phyloP scores from a whole-genome alignment of 2,797 vertebrate species.

The Garrulus glandarius region DNA sequence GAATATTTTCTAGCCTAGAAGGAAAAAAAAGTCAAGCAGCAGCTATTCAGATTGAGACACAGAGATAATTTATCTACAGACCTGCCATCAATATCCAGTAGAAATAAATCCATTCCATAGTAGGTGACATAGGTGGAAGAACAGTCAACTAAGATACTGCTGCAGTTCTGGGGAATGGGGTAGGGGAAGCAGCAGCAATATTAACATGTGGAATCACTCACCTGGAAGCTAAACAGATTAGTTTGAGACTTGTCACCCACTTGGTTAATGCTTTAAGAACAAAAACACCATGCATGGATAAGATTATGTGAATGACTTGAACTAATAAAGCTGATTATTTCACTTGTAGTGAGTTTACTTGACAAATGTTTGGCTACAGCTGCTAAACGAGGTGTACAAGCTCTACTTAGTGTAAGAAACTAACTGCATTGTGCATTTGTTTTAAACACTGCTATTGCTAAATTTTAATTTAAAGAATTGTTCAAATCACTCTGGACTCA shows the following conservation, averaged over 20 bases:
- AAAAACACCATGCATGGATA: neutral
- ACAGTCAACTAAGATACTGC: neutral
- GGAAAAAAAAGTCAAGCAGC: neutral
- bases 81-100: neutral
- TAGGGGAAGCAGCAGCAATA: neutral
- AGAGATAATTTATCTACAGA: neutral
- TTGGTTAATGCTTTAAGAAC: constrained; percentile 20
- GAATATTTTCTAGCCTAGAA: neutral
- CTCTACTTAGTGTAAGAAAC: neutral
- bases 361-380: neutral
- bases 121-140: neutral
- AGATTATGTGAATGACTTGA: neutral
- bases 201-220: constrained; percentile 13
- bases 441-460: neutral
- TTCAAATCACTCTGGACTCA: neutral
- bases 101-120: constrained; percentile 16
- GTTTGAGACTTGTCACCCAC: constrained; percentile 20
- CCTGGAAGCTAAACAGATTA: constrained; percentile 4
- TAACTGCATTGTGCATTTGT: neutral
- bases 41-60: neutral
- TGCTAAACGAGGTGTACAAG: neutral
- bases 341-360: neutral
- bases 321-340: constrained; percentile 11
- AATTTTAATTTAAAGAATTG: neutral
- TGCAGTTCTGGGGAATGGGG: neutral